Conservation (phyloP, 2,797 vertebrate genomes). For the Protosalanx chinensis region DNA sequence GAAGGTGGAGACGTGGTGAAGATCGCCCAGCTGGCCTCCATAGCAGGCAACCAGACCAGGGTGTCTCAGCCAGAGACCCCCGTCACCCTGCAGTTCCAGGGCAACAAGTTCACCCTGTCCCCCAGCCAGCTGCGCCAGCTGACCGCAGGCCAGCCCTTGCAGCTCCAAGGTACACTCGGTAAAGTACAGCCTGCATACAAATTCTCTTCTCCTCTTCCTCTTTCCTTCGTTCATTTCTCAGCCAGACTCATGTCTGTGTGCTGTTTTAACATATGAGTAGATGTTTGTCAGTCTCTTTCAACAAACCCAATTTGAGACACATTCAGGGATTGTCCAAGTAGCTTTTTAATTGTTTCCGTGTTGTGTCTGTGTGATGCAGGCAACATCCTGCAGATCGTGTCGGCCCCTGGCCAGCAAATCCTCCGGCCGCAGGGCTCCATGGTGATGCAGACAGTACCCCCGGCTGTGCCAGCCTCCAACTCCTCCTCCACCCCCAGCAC, state of each 20-base stretch:
- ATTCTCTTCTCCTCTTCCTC: slow-evolving; percentile 17
- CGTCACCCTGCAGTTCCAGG: slow-evolving; percentile 96
- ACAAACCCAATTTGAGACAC: too few relatives aligned
- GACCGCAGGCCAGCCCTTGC: slow-evolving; percentile 93
- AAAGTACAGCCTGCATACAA: slow-evolving; percentile 57
- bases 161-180: slow-evolving; percentile 91
- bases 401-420: slow-evolving; percentile 90
- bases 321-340: neutral
- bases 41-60: slow-evolving; percentile 80
- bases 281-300: neutral
- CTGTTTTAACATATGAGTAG: neutral
- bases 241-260: slow-evolving; percentile 1
- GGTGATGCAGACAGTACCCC: slow-evolving; percentile 89
- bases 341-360: slow-evolving; percentile 24
- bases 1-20: slow-evolving; percentile 89
- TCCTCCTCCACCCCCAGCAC: slow-evolving; percentile 75
- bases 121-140: slow-evolving; percentile 97
- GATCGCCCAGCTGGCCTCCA: slow-evolving; percentile 84
- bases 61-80: slow-evolving; percentile 89
- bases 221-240: slow-evolving; percentile 14
- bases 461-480: slow-evolving; percentile 78
- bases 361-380: slow-evolving; percentile 68
- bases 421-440: slow-evolving; percentile 85
- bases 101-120: slow-evolving; percentile 96
- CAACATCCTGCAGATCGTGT: slow-evolving; percentile 97